phyloP scores from a whole-genome alignment of 1,140 invertebrate genomes.

The Trachelipus rathkii region DNA sequence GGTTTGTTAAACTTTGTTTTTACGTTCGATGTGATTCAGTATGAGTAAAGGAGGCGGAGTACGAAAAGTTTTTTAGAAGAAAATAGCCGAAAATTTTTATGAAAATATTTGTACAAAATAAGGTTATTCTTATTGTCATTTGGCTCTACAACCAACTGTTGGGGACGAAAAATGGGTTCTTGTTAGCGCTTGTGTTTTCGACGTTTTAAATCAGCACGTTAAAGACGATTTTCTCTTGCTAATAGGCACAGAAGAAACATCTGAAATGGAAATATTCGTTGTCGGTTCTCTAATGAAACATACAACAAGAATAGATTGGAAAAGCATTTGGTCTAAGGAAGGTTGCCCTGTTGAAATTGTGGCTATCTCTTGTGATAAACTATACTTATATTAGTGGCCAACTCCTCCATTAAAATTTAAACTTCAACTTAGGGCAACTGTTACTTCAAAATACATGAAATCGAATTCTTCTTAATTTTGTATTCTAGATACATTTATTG shows the following conservation, averaged over 20 bases:
- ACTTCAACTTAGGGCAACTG: not conserved
- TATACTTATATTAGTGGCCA: not conserved
- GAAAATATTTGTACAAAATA: not conserved
- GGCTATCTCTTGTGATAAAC: not conserved
- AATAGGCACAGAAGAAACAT: not conserved
- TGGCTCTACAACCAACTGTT: not conserved
- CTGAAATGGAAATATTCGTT: not conserved
- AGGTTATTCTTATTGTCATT: conserved; percentile 1
- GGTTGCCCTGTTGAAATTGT: not conserved
- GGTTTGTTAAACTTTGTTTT: no score
- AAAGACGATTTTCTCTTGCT: not conserved
- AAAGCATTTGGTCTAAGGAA: not conserved
- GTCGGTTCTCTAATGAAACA: not conserved
- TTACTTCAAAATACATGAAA: not conserved
- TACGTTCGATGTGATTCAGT: no score
- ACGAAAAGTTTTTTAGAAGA: no score
- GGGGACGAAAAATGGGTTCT: not conserved
- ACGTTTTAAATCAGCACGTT: not conserved
- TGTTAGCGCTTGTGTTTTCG: not conserved
- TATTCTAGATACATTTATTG: not conserved
- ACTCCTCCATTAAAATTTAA: not conserved
- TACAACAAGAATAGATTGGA: not conserved
- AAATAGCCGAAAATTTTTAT: not conserved
- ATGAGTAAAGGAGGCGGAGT: no score
- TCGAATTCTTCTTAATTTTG: not conserved